phyloP scores from a whole-genome alignment of 2,113 vertebrate genomes.

The Acinonyx jubatus region DNA sequence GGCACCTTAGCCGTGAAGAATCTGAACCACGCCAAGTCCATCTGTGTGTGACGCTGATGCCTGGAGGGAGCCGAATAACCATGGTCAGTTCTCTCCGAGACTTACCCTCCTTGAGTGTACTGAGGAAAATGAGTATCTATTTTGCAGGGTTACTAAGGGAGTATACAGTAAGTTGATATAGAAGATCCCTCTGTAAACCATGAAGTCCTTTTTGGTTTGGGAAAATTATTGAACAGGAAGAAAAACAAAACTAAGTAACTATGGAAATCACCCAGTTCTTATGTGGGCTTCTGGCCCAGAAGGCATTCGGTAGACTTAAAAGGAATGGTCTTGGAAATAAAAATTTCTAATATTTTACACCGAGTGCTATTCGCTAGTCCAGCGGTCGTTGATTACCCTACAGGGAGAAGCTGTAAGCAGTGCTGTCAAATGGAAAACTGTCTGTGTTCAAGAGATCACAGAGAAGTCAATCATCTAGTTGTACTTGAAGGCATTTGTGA shows the following conservation, averaged over 20 bases:
- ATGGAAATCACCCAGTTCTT: neutral
- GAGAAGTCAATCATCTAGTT: neutral
- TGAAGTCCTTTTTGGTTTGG: neutral
- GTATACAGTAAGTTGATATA: neutral
- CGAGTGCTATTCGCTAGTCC: neutral
- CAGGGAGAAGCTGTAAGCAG: neutral
- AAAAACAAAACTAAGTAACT: neutral
- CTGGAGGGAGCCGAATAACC: neutral
- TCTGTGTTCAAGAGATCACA: neutral
- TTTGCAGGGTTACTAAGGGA: neutral
- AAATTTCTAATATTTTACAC: neutral
- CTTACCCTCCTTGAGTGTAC: neutral
- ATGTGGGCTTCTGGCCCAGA: neutral
- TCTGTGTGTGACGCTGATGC: neutral
- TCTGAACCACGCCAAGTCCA: neutral
- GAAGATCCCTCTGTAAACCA: neutral
- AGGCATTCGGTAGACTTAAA: neutral
- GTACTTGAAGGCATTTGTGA: neutral
- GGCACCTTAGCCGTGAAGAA: neutral
- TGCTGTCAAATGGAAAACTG: neutral
- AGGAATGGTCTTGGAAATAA: constrained; percentile 15
- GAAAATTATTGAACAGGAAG: neutral
- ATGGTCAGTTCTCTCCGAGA: neutral
- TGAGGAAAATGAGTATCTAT: neutral
- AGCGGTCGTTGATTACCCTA: neutral